phyloP scores from a whole-genome alignment of 2,113 vertebrate species.

The Phycodurus eques region DNA sequence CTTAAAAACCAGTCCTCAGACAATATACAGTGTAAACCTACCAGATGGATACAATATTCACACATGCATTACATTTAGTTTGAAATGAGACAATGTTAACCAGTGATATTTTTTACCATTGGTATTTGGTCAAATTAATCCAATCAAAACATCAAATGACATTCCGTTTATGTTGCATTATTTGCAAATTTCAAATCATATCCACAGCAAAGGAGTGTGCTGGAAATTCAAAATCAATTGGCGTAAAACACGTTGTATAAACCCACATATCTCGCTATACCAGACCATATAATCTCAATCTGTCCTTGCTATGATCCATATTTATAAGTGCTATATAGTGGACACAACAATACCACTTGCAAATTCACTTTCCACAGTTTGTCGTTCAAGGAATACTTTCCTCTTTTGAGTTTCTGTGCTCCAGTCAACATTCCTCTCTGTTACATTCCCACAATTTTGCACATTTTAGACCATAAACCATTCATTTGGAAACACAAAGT shows the following conservation, averaged over 20 bases:
- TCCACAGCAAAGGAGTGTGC: background rate
- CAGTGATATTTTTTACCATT: background rate
- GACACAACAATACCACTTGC: too few relatives aligned
- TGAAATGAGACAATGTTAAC: background rate
- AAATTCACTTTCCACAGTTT: conserved; percentile 22
- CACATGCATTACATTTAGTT: conserved; percentile 8
- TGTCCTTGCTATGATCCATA: too few relatives aligned
- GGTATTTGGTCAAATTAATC: conserved; percentile 11
- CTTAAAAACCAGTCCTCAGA: conserved; percentile 6
- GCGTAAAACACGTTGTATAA: too few relatives aligned
- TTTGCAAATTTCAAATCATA: conserved; percentile 7
- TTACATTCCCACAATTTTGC: conserved; percentile 42
- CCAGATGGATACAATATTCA: conserved; percentile 8
- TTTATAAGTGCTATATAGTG: conserved; percentile 13
- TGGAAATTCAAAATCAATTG: conserved; percentile 3
- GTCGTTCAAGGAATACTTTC: conserved; percentile 18
- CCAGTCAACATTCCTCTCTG: conserved; percentile 40
- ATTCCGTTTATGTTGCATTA: background rate
- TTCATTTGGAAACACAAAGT: conserved; percentile 53
- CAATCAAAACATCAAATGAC: background rate
- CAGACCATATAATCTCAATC: background rate
- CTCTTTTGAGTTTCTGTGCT: conserved; percentile 26
- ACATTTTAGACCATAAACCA: conserved; percentile 50
- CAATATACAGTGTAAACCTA: conserved; percentile 9
- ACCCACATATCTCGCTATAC: background rate